Evolutionary conservation across 2,888 invertebrate species (phyloP), one percentile per base, ranked within the genome.

Genomic region (Rhimphoctona megacephalus): DNA sequence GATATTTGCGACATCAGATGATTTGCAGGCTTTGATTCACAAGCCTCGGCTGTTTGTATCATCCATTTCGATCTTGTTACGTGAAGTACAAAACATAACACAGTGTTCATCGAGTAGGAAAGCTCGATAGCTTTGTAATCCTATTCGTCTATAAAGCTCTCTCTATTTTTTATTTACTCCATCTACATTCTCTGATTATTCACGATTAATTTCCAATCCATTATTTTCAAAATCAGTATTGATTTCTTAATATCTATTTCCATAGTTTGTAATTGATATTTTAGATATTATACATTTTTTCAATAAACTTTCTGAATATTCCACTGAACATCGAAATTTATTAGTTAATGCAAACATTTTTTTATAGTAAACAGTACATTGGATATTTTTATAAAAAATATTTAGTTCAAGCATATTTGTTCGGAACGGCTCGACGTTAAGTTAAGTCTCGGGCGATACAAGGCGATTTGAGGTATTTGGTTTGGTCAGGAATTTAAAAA

Each of bases 21-120:
- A 61, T 54, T 39, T 46, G 36, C 36, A 57, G 36, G 57, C 52
- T 73, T 73, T 57, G 54, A 77, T 54, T 78, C 52, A 49, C 39
- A 39, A 79, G 54, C 54, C 52, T 39, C 22, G 36, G 30, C 61
- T 79, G 25, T 70, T 57, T 69, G 52, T 43, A 79, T 69, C 79
- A 39, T 70, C 46, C 54, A n/a, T 57, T 57, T n/a, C 39, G 39
- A 70, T 79, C 43, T 67, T 61, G 43, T 70, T 57, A 70, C 46
- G 39, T 66, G 54, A 73, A n/a, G 22, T 54, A 73, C n/a, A 36
- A 33, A 25, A 14, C 36, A 30, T 19, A 70, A 43, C 25, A 69
- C 43, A 30, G 19, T 39, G 19, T 61, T 76, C 74, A 76, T 61
- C 25, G 57, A 43, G 43, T 25, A 61, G 6, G 30, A 61, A 76